Conservation (phyloP, 2,888 invertebrate species). For the Pyrrhosoma nymphula region DNA sequence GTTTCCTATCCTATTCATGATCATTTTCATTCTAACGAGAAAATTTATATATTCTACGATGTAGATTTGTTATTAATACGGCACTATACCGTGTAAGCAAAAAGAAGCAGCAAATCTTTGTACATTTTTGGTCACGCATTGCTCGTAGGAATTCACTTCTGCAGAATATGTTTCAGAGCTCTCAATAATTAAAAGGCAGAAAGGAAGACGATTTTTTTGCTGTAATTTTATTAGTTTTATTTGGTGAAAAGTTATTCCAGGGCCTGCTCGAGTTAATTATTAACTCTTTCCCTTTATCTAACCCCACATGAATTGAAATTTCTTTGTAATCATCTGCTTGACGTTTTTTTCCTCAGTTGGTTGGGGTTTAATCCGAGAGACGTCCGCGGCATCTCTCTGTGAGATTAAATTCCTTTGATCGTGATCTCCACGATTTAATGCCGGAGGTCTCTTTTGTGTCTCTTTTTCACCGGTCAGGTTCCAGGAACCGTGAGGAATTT, state of each 20-base stretch:
- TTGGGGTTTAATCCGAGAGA: not conserved
- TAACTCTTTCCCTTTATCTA: not conserved
- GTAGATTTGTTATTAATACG: no score
- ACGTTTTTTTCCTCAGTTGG: not conserved
- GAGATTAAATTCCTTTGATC: conserved; percentile 42
- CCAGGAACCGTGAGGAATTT: not conserved
- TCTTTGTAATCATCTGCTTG: not conserved
- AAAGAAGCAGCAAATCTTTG: no score
- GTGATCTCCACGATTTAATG: not conserved
- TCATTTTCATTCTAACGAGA: no score
- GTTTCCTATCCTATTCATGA: no score
- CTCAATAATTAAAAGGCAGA: not conserved
- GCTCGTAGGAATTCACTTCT: no score
- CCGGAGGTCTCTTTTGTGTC: not conserved
- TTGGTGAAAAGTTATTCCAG: not conserved
- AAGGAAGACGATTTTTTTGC: no score
- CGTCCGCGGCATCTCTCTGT: not conserved
- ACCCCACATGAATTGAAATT: not conserved
- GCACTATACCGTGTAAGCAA: no score
- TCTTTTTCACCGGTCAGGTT: not conserved
- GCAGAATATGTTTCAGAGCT: no score
- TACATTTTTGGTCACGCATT: no score
- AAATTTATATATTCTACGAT: no score
- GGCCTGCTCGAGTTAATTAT: not conserved
- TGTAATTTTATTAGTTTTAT: not conserved